Base-by-base conservation (phyloP, 2,888 invertebrate species). In the Tuta absoluta region DNA sequence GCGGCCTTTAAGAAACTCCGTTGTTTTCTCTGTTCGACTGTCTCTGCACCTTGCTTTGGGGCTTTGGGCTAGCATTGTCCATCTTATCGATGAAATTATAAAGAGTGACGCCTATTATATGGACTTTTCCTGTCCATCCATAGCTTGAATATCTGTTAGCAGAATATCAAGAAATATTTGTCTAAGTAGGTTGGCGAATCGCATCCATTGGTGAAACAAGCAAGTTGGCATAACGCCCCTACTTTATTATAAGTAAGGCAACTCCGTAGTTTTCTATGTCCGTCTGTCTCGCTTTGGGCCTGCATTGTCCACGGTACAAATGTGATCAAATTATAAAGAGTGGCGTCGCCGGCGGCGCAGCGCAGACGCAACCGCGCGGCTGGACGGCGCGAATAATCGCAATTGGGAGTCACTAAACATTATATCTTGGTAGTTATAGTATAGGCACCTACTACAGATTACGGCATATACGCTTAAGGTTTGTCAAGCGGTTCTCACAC, bases 241-340 rank as follows among this genome's bases (percentile, higher is more conserved):
- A n/a, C n/a, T n/a, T 33, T 14, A 17, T 19, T 2, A 11, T 58
- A n/a, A n/a, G n/a, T n/a, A 21, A 38, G 8, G 45, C 76, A 1
- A 63, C 81, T 88, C 87, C 53, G 84, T 63, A 12, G 33, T 5
- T 65, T 67, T 66, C 70, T 14, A 37, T 82, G 75, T 81, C 65
- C 79, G 71, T 74, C 80, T 87, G 88, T 88, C 88, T 71, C 75
- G 88, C 89, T 88, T 84, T 81, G 78, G 85, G 86, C 86, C 78
- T 73, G 89, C 90, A 91, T 91, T 91, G 91, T 91, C 85, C 82
- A 80, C 72, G 81, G 81, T 88, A 91, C 91, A 91, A 91, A 91
- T 91, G 89, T 91, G 91, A 91, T 91, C 91, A 89, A 91, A 91
- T 91, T 91, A 91, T 89, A 90, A 89, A 89, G 90, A 89, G 83